Evolutionary conservation across 2,113 vertebrate genomes (phyloP).

Genomic region (Falco punctatus): DNA sequence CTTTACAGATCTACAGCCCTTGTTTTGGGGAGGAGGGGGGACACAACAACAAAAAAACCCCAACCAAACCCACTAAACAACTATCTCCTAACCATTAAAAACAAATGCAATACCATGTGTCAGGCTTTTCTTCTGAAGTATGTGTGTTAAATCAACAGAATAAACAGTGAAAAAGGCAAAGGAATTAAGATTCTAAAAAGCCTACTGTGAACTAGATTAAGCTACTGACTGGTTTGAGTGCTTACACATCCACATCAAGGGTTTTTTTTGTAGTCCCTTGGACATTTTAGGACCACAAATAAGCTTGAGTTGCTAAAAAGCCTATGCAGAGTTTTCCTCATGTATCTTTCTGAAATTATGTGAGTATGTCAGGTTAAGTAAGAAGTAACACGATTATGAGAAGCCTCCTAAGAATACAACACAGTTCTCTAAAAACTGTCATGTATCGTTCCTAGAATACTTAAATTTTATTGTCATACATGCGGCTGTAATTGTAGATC

Average conservation of each 20-base stretch:
- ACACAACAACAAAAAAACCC: neutral
- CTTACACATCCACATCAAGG: neutral
- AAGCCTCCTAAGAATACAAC: neutral
- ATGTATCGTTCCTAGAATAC: neutral
- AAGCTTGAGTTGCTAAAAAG: neutral
- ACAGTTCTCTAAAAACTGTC: neutral
- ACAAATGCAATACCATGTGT: neutral
- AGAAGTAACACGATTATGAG: neutral
- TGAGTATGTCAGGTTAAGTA: neutral
- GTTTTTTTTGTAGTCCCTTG: neutral
- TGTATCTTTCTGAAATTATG: neutral
- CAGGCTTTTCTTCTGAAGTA: neutral
- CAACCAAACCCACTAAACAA: neutral
- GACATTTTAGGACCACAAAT: neutral
- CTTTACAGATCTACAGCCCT: neutral
- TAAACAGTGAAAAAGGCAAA: neutral
- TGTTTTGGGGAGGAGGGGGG: fast-evolving
- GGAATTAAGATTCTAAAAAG: neutral
- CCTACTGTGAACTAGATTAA: neutral
- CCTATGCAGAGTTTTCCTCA: neutral
- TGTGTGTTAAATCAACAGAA: neutral
- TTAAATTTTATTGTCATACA: neutral
- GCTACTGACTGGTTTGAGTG: neutral
- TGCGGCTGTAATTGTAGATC: neutral
- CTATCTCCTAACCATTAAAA: neutral